Evolutionary conservation across 2,113 vertebrate species (phyloP).

Genomic region (Thamnaconus septentrionalis): DNA sequence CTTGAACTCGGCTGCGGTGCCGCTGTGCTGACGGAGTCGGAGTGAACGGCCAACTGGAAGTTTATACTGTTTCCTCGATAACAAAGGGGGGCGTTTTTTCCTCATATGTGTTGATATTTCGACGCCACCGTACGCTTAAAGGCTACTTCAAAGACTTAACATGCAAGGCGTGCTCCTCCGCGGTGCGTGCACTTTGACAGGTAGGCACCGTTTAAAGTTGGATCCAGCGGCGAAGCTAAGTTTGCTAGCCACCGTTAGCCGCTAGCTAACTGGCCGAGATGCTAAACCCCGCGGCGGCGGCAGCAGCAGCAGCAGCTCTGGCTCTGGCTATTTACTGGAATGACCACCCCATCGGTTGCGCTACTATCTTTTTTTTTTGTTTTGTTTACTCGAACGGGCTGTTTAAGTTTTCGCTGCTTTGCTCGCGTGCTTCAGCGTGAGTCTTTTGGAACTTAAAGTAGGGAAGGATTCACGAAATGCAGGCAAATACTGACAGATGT

Average conservation of each 20-base stretch:
- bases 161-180: slow-evolving; percentile 14
- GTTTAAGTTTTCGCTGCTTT: neutral
- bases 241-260: slow-evolving; percentile 51
- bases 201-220: slow-evolving; percentile 40
- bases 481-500: slow-evolving; percentile 13
- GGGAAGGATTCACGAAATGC: too few species aligned
- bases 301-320: neutral
- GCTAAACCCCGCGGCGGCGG: slow-evolving; percentile 21
- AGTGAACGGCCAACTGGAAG: slow-evolving; percentile 38
- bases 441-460: too few species aligned
- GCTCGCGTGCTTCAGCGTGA: neutral
- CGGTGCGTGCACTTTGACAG: slow-evolving; percentile 34
- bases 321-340: slow-evolving; percentile 52
- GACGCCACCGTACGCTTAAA: slow-evolving; percentile 32
- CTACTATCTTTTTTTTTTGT: too few species aligned
- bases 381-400: too few species aligned
- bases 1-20: slow-evolving; percentile 7
- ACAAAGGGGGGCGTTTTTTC: slow-evolving; percentile 29
- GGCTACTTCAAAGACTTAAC: neutral
- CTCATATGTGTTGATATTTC: slow-evolving; percentile 18
- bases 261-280: slow-evolving; percentile 22
- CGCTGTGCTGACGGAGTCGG: slow-evolving; percentile 7
- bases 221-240: slow-evolving; percentile 26
- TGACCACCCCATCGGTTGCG: neutral
- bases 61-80: slow-evolving; percentile 52